Conservation (phyloP, 2,888 invertebrate genomes). For the Chesias legatella region DNA sequence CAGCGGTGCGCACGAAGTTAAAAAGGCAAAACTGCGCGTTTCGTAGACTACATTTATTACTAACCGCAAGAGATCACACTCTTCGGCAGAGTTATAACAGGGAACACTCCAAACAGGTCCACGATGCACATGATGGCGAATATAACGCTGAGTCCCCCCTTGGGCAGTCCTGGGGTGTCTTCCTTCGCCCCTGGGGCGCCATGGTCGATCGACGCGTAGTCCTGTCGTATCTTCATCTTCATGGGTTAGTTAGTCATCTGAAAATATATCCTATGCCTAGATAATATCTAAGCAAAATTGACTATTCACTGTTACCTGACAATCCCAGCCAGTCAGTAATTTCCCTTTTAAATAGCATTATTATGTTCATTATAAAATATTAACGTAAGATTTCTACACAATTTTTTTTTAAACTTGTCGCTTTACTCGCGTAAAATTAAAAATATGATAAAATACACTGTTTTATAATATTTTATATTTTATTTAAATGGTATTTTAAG, state of each 20-base stretch:
- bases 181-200: constrained; percentile 31
- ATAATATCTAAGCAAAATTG: background rate
- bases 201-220: constrained; percentile 20
- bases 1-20: too few relatives aligned
- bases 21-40: too few relatives aligned
- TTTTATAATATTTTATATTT: too few relatives aligned
- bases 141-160: constrained; percentile 82
- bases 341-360: too few relatives aligned
- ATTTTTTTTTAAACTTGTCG: too few relatives aligned
- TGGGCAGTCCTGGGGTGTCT: constrained; percentile 47
- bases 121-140: constrained; percentile 88
- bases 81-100: constrained; percentile 87
- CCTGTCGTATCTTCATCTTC: constrained; percentile 40
- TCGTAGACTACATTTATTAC: constrained; percentile 15
- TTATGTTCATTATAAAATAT: too few relatives aligned
- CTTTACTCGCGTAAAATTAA: too few relatives aligned
- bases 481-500: too few relatives aligned
- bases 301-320: background rate
- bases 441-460: too few relatives aligned
- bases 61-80: constrained; percentile 88
- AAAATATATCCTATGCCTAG: constrained; percentile 2
- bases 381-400: too few relatives aligned
- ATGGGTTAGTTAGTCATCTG: constrained; percentile 34
- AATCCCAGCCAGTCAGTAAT: too few relatives aligned
- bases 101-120: constrained; percentile 91